Percentiles rank a stretch among this genome's conserved stretches.
Evolutionary conservation across 1,140 invertebrate species (phyloP).

Genomic region (Panulirus ornatus): DNA sequence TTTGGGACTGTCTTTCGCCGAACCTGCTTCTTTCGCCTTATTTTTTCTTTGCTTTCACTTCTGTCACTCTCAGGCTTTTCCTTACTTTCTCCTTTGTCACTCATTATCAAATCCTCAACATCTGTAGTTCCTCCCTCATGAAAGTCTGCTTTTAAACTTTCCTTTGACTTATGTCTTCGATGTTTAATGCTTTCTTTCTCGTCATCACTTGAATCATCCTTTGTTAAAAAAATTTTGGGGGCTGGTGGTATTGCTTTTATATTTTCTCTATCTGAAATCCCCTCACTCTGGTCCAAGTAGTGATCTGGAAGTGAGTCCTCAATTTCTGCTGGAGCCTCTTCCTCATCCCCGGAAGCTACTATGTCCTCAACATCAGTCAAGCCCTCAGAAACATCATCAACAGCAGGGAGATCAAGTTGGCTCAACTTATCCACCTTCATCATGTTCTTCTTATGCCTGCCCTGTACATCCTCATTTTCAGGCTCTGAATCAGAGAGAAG

Average conservation of each 20-base stretch:
- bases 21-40: constrained; percentile 50
- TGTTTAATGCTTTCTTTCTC: not conserved
- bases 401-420: constrained; percentile 20
- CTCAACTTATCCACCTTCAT: constrained; percentile 16
- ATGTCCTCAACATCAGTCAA: constrained; percentile 69
- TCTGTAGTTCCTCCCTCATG: constrained; percentile 78
- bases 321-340: constrained; percentile 55
- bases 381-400: constrained; percentile 32
- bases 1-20: constrained; percentile 49
- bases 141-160: not conserved
- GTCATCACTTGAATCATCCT: constrained; percentile 59
- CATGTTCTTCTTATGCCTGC: constrained; percentile 66
- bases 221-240: constrained; percentile 73
- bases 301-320: constrained; percentile 67
- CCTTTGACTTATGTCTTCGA: constrained; percentile 13
- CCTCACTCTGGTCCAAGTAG: constrained; percentile 70
- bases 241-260: constrained; percentile 50
- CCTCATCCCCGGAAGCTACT: constrained; percentile 54
- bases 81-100: constrained; percentile 77
- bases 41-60: constrained; percentile 42
- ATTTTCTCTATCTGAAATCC: constrained; percentile 67
- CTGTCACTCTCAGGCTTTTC: constrained; percentile 19
- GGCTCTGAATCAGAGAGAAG: constrained; percentile 35
- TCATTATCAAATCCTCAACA: constrained; percentile 78
- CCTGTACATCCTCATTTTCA: constrained; percentile 74